Evolutionary conservation across 2,888 invertebrate species (phyloP), one percentile per base, ranked within the genome.

Genomic region (Drosophila leonis): DNA sequence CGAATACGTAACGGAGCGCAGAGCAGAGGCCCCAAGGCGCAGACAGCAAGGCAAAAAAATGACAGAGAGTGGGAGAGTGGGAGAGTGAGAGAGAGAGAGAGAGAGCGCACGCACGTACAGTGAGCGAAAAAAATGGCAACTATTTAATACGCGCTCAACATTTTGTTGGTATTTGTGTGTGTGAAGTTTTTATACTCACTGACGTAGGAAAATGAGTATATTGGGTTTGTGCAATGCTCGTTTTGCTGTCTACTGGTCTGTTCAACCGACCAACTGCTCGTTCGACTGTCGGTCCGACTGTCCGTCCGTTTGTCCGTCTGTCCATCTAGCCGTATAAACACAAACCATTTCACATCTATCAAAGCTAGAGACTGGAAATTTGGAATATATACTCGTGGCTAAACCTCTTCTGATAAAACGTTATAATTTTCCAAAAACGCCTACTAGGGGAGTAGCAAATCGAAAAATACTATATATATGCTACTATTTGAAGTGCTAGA

Each of bases 101-200:
- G 44, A 13, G 13, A 1, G 44, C 3, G 15, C 4, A 15, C 18
- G 60, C 29, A 55, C 37, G 44, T 42, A n/a, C 29, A 52, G 54
- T 15, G 46, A 60, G 56, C 37, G 44, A 9, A 68, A 88, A 86
- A 86, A 83, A 80, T 75, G 48, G 83, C 83, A 84, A 84, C 83
- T 84, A 84, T 84, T 84, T 88, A 84, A 88, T 86, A 83, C 89
- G 78, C 86, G 78, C 69, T 78, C 66, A 71, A 75, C 82, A 84
- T 84, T 83, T 72, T 29, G 66, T 67, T 63, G 64, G 60, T 46
- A 63, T 65, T 59, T 62, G 44, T 33, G 61, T 73, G 86, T 80
- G 74, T 65, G 65, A 83, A 86, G 75, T 85, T 46, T 24, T 24
- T 15, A 1, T 44, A 7, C 24, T 20, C 24, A 13, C 13, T n/a